Conservation (phyloP, 2,888 invertebrate genomes). For the Tyria jacobaeae region DNA sequence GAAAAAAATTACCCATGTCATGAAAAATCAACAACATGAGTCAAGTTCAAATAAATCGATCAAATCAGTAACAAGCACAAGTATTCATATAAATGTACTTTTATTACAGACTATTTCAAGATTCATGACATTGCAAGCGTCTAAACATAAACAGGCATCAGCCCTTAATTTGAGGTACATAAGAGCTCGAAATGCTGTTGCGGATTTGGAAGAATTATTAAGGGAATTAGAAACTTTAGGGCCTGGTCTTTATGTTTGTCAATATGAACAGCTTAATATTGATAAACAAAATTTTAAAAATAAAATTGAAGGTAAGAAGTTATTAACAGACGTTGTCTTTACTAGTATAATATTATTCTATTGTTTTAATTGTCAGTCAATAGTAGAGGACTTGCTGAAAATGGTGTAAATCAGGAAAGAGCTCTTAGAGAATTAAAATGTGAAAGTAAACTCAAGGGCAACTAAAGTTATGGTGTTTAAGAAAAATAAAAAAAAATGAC, state of each 20-base stretch:
- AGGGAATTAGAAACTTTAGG: slow-evolving; percentile 74
- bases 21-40: too few relatives aligned
- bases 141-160: slow-evolving; percentile 72
- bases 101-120: slow-evolving; percentile 69
- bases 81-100: too few relatives aligned
- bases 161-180: slow-evolving; percentile 75
- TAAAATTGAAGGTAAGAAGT: slow-evolving; percentile 77
- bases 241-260: slow-evolving; percentile 78
- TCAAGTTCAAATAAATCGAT: too few relatives aligned
- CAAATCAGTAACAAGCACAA: too few relatives aligned
- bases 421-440: too few relatives aligned
- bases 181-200: slow-evolving; percentile 75
- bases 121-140: slow-evolving; percentile 71
- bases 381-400: too few relatives aligned
- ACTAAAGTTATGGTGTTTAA: too few relatives aligned
- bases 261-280: slow-evolving; percentile 76
- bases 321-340: background rate
- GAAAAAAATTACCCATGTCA: too few relatives aligned
- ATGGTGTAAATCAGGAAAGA: too few relatives aligned
- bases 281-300: slow-evolving; percentile 75
- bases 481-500: too few relatives aligned
- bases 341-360: background rate
- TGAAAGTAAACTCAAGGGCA: too few relatives aligned
- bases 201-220: slow-evolving; percentile 71
- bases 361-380: background rate